These are phyloP conservation scores for Ormia ochracea DNA, from an alignment of 2,888 invertebrate genomes.

Conservation along the genomic window DNA sequence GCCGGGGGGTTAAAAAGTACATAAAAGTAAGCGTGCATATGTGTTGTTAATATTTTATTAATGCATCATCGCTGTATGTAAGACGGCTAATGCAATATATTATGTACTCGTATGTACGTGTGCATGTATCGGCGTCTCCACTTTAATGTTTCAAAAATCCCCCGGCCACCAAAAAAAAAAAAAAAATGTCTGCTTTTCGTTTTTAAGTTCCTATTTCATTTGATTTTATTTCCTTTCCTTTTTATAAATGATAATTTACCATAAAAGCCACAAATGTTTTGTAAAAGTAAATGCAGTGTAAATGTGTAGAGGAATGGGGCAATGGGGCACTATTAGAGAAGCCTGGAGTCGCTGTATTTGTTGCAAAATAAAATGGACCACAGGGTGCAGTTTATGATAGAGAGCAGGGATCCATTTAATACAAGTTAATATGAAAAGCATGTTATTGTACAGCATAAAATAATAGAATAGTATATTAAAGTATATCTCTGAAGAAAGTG, in stretches of 20 bases:
- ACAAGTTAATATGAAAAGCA: slow-evolving; percentile 49
- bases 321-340: neutral
- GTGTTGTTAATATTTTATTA: slow-evolving; percentile 49
- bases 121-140: neutral
- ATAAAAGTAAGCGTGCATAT: neutral
- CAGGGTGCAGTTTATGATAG: slow-evolving; percentile 55
- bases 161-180: too few species aligned
- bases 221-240: slow-evolving; percentile 44
- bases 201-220: neutral
- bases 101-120: too few species aligned
- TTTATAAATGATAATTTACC: slow-evolving; percentile 69
- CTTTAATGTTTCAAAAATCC: neutral
- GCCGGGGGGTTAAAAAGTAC: neutral
- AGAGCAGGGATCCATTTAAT: slow-evolving; percentile 51
- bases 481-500: neutral
- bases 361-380: slow-evolving; percentile 56
- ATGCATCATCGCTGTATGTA: slow-evolving; percentile 14
- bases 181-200: neutral
- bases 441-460: slow-evolving; percentile 2
- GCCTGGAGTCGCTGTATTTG: neutral
- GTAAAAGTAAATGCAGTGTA: slow-evolving; percentile 72
- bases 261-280: slow-evolving; percentile 73
- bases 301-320: neutral
- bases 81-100: slow-evolving; percentile 14
- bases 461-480: slow-evolving; percentile 21